These are phyloP conservation scores for Ectropis grisescens DNA, from an alignment of 1,140 invertebrate genomes.

Conservation along the genomic window DNA sequence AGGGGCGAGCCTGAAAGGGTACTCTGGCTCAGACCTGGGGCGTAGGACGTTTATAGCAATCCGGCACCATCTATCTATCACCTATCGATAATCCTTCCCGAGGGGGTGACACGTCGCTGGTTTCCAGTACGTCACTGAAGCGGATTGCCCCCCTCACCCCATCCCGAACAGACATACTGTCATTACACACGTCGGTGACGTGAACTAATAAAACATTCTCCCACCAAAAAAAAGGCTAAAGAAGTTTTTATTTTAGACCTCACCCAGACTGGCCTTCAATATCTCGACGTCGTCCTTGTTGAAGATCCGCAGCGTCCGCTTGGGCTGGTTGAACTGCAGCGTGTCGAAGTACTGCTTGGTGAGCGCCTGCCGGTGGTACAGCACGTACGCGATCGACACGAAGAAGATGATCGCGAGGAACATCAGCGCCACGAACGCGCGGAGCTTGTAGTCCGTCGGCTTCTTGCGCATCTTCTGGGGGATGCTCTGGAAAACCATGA, in stretches of 20 bases:
- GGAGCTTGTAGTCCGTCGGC: constrained; percentile 80
- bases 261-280: constrained; percentile 78
- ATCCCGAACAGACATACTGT: no score
- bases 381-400: constrained; percentile 85
- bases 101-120: no score
- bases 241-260: constrained; percentile 11
- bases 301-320: constrained; percentile 80
- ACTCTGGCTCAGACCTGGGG: no score
- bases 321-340: constrained; percentile 86
- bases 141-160: no score
- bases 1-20: no score
- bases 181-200: no score
- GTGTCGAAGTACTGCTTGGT: constrained; percentile 86
- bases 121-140: no score
- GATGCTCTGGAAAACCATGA: constrained; percentile 49
- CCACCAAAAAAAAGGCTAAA: no score
- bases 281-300: constrained; percentile 80
- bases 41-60: no score
- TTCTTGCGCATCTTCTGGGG: constrained; percentile 74
- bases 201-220: no score
- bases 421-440: constrained; percentile 83
- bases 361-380: constrained; percentile 85
- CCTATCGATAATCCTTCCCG: no score
- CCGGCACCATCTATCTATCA: no score
- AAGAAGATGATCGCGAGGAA: constrained; percentile 86